Conservation (phyloP, 2,113 vertebrate genomes). For the Diadophis punctatus region DNA sequence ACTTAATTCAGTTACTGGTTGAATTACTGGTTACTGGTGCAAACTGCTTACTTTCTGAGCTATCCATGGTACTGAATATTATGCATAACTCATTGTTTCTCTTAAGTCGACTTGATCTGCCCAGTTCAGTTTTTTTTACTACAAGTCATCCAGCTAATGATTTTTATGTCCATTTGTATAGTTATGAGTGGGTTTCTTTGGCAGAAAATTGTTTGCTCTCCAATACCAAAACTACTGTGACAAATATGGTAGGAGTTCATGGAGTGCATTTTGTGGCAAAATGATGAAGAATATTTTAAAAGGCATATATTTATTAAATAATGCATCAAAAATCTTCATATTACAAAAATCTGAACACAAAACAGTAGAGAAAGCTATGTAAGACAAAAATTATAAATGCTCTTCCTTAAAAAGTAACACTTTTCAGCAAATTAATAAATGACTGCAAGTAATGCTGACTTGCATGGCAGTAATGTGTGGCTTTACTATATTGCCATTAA, state of each 20-base stretch:
- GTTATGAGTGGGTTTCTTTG: background rate
- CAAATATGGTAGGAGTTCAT: background rate
- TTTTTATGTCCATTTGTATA: background rate
- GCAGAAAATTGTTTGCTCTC: background rate
- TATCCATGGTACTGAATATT: constrained; percentile 1
- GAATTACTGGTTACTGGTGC: background rate
- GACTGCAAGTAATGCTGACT: background rate
- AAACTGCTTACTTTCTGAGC: background rate
- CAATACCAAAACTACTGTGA: background rate
- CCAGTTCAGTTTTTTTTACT: background rate
- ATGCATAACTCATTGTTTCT: background rate
- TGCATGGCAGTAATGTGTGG: background rate
- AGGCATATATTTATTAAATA: background rate
- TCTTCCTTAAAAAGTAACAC: background rate
- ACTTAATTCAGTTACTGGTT: background rate
- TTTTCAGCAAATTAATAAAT: background rate
- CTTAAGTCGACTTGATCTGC: background rate
- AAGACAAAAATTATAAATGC: background rate
- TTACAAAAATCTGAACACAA: background rate
- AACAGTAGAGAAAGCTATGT: background rate
- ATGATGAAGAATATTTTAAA: background rate
- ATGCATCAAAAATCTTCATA: background rate
- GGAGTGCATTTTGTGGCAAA: background rate
- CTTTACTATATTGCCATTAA: background rate
- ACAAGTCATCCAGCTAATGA: background rate